Percentiles rank a stretch among this genome's conserved stretches.
Conservation (phyloP, 2,888 invertebrate species). For the Papilio demoleus region DNA sequence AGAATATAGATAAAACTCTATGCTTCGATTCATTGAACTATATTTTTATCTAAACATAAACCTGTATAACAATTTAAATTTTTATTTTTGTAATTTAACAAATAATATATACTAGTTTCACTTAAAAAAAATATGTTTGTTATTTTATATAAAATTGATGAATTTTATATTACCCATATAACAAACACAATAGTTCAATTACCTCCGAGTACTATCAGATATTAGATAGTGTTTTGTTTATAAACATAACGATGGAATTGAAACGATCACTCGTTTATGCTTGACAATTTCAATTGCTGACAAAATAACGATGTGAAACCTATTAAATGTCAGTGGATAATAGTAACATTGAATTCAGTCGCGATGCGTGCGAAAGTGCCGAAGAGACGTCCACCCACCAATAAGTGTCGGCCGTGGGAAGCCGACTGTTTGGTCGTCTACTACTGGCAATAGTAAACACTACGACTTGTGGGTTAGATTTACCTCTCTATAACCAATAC, state of each 20-base stretch:
- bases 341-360: constrained; percentile 14
- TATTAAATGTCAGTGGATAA: constrained; percentile 22
- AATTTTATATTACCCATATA: no score
- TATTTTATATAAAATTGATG: no score
- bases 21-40: no score
- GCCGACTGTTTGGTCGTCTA: constrained; percentile 53
- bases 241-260: background rate
- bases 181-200: background rate
- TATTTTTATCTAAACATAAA: no score
- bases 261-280: background rate
- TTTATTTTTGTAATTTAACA: no score
- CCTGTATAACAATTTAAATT: no score
- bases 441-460: constrained; percentile 56
- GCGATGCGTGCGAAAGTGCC: constrained; percentile 29
- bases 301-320: constrained; percentile 11
- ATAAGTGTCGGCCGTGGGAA: constrained; percentile 50
- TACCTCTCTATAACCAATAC: constrained; percentile 36
- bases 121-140: no score
- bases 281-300: constrained; percentile 15
- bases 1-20: no score
- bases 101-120: no score
- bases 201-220: background rate
- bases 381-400: constrained; percentile 47
- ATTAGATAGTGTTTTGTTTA: background rate
- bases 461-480: constrained; percentile 44